Evolutionary conservation across 2,113 vertebrate genomes (phyloP), one percentile per base, ranked within the genome.

Genomic region (Sterrhoptilus dennistouni): DNA sequence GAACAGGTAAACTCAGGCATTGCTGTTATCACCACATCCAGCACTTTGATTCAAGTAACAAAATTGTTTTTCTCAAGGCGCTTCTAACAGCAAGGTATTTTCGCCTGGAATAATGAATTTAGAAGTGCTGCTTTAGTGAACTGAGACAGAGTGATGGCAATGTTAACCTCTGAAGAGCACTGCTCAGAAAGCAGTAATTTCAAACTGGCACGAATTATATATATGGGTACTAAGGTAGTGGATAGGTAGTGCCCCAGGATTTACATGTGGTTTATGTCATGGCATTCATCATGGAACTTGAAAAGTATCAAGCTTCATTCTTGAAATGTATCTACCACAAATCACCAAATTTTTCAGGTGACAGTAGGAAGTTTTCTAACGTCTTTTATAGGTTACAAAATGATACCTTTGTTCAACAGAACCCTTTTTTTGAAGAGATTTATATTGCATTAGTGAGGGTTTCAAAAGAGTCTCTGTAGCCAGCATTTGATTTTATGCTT

Each of bases 101-200:
- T 61, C 31, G 12, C 19, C 47, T 13, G 28, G 10, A 36, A 25
- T 27, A 28, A 40, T 27, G 50, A 31, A 36, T 19, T 44, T 9
- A 5, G 9, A 69, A 16, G 14, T 12, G 20, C 14, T 68, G 29
- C 18, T 65, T 52, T 25, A n/a, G 33, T 49, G 28, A 57, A 12
- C 21, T 15, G 36, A 23, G 23, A 5, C 1, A 0, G n/a, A n/a
- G 8, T 4, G 72, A 38, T 35, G 36, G 21, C 27, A 85, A 5
- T 20, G 21, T 40, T 7, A 24, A 12, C 6, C 49, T 12, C 44
- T 65, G 54, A 28, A 50, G 3, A 31, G 5, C 23, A 16, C 33
- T 29, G 64, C 52, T 40, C 21, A 36, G 44, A 70, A 79, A 75
- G 38, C 14, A 65, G 40, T 21, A 3, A 52, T 31, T 56, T 83